These are phyloP conservation scores for Drosophila willistoni DNA, from an alignment of 1,140 invertebrate species.

Conservation along the genomic window DNA sequence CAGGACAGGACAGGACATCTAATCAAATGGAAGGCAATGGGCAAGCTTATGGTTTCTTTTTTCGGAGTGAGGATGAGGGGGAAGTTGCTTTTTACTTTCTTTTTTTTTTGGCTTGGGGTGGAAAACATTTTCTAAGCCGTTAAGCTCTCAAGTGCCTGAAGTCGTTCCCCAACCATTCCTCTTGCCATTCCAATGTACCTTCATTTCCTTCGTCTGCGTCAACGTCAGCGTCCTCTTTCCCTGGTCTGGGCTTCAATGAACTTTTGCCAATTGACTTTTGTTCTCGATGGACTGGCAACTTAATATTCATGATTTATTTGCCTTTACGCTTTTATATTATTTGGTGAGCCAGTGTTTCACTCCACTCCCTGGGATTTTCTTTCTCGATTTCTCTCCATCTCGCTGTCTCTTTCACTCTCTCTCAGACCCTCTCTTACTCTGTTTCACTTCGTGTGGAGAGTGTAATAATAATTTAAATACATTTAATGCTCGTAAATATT, in stretches of 20 bases:
- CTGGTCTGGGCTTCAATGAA: conserved; percentile 38
- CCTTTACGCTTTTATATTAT: conserved; percentile 44
- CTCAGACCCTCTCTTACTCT: neutral
- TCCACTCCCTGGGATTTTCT: neutral
- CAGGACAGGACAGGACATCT: conserved; percentile 13
- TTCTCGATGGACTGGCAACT: conserved; percentile 34
- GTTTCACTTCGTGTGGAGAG: conserved; percentile 1
- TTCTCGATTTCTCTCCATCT: neutral
- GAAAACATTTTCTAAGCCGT: conserved; percentile 51
- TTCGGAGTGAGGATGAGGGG: neutral
- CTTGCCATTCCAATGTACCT: neutral
- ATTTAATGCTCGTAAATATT: conserved; percentile 62
- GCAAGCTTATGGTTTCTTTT: conserved; percentile 7
- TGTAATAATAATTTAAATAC: conserved; percentile 62
- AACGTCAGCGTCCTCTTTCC: neutral
- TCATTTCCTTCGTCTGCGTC: conserved; percentile 2
- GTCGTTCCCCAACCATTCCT: neutral
- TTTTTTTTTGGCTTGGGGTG: conserved; percentile 1
- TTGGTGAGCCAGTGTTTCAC: conserved; percentile 25
- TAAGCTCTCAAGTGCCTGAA: conserved; percentile 47
- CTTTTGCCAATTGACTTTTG: conserved; percentile 55
- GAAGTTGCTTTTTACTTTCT: neutral
- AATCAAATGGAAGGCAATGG: conserved; percentile 21
- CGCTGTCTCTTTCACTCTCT: neutral
- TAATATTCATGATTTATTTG: conserved; percentile 63